phyloP scores from a whole-genome alignment of 2,797 vertebrate species.

The Neosilurus mollespiculum region DNA sequence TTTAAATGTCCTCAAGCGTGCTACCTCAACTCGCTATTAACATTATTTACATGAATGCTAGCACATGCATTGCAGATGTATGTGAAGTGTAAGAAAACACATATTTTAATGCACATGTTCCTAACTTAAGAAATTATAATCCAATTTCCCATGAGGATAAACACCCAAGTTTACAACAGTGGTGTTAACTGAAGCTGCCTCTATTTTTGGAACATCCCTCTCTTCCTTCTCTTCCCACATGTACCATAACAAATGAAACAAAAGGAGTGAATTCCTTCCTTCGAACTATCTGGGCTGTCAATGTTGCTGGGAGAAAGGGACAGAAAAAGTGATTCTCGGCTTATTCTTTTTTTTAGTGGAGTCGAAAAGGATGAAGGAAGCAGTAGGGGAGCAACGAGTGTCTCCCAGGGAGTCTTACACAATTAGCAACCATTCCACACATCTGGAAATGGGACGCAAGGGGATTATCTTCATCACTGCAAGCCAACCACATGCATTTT shows the following conservation, averaged over 20 bases:
- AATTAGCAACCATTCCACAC: constrained; percentile 58
- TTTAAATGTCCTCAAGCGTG: not conserved
- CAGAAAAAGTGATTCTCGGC: constrained; percentile 17
- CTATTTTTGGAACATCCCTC: not conserved
- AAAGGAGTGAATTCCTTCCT: not conserved
- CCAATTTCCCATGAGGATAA: not conserved
- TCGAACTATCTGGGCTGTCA: not conserved
- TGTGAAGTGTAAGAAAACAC: not conserved
- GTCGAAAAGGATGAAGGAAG: constrained; percentile 29
- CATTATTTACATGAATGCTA: not conserved
- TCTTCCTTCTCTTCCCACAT: not conserved
- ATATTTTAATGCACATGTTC: not conserved
- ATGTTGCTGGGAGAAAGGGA: not conserved
- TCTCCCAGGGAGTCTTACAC: constrained; percentile 56
- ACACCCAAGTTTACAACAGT: not conserved
- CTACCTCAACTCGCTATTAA: not conserved
- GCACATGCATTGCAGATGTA: not conserved
- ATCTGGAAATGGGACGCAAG: constrained; percentile 57
- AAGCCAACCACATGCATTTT: constrained; percentile 50
- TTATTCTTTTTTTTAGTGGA: not conserved
- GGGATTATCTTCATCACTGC: constrained; percentile 49
- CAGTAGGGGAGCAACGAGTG: constrained; percentile 31
- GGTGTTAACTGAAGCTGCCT: not conserved
- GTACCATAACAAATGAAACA: no score
- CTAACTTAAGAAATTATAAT: not conserved